These are phyloP conservation scores for Drosophila albomicans DNA, from an alignment of 1,140 invertebrate genomes.

Conservation along the genomic window DNA sequence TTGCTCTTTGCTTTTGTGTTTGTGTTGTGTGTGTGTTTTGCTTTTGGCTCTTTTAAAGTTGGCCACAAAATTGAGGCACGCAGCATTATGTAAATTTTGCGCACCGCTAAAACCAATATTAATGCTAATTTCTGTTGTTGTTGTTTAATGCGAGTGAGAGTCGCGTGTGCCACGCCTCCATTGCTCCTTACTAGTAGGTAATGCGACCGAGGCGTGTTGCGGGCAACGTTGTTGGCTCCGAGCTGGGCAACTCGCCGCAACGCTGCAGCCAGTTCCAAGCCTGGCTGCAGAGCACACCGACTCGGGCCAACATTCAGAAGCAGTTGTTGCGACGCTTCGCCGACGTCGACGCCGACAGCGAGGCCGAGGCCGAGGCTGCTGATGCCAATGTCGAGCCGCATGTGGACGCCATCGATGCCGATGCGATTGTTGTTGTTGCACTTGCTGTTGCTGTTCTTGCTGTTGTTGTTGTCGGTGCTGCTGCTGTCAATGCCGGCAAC, in stretches of 20 bases:
- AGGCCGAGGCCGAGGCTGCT: constrained; percentile 30
- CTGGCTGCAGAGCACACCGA: constrained; percentile 70
- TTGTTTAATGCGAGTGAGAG: constrained; percentile 12
- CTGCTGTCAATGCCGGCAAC: constrained; percentile 49
- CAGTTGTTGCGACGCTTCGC: constrained; percentile 72
- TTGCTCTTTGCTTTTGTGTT: background rate
- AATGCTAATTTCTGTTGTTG: constrained; percentile 35
- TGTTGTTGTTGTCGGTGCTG: constrained; percentile 40
- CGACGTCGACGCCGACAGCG: constrained; percentile 29
- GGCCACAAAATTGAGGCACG: constrained; percentile 17
- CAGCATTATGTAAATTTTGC: constrained; percentile 29
- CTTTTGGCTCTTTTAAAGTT: constrained; percentile 2
- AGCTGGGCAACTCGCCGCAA: constrained; percentile 72
- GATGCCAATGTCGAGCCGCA: constrained; percentile 24
- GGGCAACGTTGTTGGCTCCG: constrained; percentile 69
- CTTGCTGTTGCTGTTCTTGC: constrained; percentile 18
- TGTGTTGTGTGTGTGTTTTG: background rate
- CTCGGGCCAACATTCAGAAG: constrained; percentile 81
- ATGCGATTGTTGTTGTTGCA: constrained; percentile 26
- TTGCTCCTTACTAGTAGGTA: constrained; percentile 50
- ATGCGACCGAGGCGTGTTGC: constrained; percentile 68
- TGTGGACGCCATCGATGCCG: constrained; percentile 6
- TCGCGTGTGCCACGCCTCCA: constrained; percentile 51
- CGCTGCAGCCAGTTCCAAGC: constrained; percentile 75
- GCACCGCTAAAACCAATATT: constrained; percentile 5